phyloP scores from a whole-genome alignment of 37 sponge, comb jelly and placozoan genomes.

The Mnemiopsis leidyi region DNA sequence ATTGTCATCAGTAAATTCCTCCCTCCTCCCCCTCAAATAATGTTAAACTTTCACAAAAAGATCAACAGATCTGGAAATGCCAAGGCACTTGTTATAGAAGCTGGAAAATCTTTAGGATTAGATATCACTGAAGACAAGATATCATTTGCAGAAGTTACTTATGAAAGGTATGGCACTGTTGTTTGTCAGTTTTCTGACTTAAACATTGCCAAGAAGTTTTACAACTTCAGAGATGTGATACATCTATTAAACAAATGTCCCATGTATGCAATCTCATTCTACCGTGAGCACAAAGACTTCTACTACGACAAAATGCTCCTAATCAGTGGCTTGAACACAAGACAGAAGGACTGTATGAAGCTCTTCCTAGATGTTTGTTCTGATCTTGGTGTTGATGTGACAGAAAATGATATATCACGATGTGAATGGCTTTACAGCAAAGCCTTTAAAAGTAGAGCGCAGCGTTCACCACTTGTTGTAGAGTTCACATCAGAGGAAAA shows the following conservation, averaged over 20 bases:
- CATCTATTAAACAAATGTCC: slow-evolving; percentile 16
- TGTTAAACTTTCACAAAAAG: slow-evolving; percentile 17
- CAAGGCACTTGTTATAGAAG: neutral
- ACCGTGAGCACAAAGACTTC: slow-evolving; percentile 16
- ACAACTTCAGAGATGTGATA: slow-evolving; percentile 37
- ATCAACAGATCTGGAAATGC: slow-evolving; percentile 6
- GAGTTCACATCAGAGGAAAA: slow-evolving; percentile 31
- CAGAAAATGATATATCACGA: neutral
- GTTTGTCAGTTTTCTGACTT: slow-evolving; percentile 48
- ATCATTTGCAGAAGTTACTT: slow-evolving; percentile 1
- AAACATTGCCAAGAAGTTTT: slow-evolving; percentile 26
- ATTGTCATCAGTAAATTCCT: slow-evolving; percentile 56
- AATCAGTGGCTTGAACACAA: slow-evolving; percentile 44
- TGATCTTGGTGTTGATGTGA: slow-evolving; percentile 24
- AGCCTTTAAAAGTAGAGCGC: slow-evolving; percentile 31
- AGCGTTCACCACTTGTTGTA: slow-evolving; percentile 38
- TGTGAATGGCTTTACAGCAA: slow-evolving; percentile 55
- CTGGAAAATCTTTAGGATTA: slow-evolving; percentile 21
- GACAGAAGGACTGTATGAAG: neutral
- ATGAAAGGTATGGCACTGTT: slow-evolving; percentile 18
- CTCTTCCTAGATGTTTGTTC: slow-evolving; percentile 10
- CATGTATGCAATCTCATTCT: slow-evolving; percentile 32
- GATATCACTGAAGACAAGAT: slow-evolving; percentile 41
- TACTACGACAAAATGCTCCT: slow-evolving; percentile 47
- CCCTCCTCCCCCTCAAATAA: slow-evolving; percentile 16